Conservation (phyloP, 2,797 vertebrate genomes). For the Sebastolobus alascanus region DNA sequence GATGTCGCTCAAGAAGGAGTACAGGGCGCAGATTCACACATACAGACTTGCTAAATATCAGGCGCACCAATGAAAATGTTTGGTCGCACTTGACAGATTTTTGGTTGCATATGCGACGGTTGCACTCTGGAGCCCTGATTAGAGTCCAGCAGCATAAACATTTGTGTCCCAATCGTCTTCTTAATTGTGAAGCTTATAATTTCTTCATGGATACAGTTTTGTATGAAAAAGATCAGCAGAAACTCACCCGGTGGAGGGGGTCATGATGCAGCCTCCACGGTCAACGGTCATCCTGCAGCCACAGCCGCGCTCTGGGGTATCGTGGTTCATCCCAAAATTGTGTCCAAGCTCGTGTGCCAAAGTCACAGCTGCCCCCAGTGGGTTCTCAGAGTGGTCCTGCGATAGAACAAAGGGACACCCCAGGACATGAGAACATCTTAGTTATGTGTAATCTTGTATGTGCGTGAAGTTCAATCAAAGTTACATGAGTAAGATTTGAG, state of each 20-base stretch:
- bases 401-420: slow-evolving; percentile 17
- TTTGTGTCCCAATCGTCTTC: background rate
- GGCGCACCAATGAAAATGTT: too few species aligned
- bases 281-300: slow-evolving; percentile 91
- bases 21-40: too few species aligned
- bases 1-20: too few species aligned
- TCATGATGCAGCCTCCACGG: slow-evolving; percentile 98
- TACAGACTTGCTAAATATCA: too few species aligned
- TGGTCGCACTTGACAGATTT: too few species aligned
- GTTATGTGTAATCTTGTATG: background rate
- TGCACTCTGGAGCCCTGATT: too few species aligned
- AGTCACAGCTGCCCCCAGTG: slow-evolving; percentile 96
- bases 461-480: background rate
- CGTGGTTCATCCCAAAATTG: slow-evolving; percentile 99
- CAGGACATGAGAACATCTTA: slow-evolving; percentile 5
- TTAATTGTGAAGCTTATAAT: background rate
- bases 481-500: background rate
- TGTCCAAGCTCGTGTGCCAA: slow-evolving; percentile 97
- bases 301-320: slow-evolving; percentile 94
- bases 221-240: background rate
- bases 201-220: background rate
- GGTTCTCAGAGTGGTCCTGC: slow-evolving; percentile 97
- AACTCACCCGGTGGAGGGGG: slow-evolving; percentile 95
- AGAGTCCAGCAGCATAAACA: background rate
- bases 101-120: too few species aligned